Evolutionary conservation across 2,888 invertebrate species (phyloP).

Genomic region (Tricholauxania praeusta): DNA sequence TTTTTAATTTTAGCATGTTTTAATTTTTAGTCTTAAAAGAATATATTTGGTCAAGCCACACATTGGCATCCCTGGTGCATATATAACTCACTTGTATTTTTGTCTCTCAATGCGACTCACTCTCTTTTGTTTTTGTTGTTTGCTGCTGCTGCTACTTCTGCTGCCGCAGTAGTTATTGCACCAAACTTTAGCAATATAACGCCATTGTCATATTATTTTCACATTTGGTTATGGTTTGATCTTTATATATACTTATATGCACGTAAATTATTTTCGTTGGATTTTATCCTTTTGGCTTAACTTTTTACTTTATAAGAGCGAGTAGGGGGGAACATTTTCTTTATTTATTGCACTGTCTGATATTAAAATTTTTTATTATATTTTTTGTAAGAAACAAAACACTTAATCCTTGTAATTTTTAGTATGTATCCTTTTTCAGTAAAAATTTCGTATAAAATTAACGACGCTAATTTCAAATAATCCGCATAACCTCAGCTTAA

Average conservation of each 20-base stretch:
- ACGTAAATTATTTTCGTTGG: too few species aligned
- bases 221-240: too few species aligned
- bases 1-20: too few species aligned
- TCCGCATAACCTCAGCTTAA: slow-evolving; percentile 31
- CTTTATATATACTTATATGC: too few species aligned
- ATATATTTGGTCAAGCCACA: too few species aligned
- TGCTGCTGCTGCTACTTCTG: slow-evolving; percentile 7
- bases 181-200: slow-evolving; percentile 13
- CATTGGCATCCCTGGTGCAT: too few species aligned
- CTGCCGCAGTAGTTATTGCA: slow-evolving; percentile 20
- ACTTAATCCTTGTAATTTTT: too few species aligned
- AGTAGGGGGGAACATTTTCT: too few species aligned
- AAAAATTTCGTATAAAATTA: neutral
- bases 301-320: too few species aligned
- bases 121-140: too few species aligned
- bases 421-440: slow-evolving; percentile 16
- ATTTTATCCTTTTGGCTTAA: too few species aligned
- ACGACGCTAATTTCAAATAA: neutral
- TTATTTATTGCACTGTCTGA: slow-evolving; percentile 10
- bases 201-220: slow-evolving; percentile 9
- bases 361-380: slow-evolving; percentile 15
- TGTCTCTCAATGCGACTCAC: neutral
- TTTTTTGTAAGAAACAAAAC: neutral
- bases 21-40: too few species aligned
- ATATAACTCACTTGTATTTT: slow-evolving; percentile 17